Evolutionary conservation across 2,797 vertebrate genomes (phyloP).

Genomic region (Periparus ater): DNA sequence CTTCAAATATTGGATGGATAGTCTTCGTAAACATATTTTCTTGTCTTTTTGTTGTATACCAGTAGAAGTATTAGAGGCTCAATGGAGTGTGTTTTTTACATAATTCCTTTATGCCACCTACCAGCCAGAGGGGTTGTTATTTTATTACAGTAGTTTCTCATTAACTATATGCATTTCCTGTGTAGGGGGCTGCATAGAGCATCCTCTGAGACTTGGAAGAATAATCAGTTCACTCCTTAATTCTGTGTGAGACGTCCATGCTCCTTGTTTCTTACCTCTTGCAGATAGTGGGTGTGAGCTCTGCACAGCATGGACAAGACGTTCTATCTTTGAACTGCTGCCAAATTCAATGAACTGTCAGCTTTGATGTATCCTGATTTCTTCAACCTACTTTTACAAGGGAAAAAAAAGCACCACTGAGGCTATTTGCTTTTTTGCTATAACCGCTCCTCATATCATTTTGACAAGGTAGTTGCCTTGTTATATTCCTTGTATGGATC

Average conservation of each 20-base stretch:
- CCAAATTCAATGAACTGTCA: constrained; percentile 2
- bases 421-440: neutral
- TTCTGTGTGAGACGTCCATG: neutral
- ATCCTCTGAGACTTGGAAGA: neutral
- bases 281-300: neutral
- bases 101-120: neutral
- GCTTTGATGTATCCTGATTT: neutral
- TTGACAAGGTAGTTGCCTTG: neutral
- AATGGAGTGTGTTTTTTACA: neutral
- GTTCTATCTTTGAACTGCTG: constrained; percentile 28
- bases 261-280: neutral
- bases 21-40: neutral
- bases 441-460: neutral
- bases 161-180: neutral
- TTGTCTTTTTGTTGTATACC: neutral
- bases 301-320: neutral
- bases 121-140: neutral
- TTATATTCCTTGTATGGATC: neutral
- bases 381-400: neutral
- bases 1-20: neutral
- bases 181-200: neutral
- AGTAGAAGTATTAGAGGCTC: neutral
- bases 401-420: neutral
- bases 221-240: neutral
- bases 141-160: neutral